Evolutionary conservation across 2,113 vertebrate genomes (phyloP).

Genomic region (Corydoras sp.): DNA sequence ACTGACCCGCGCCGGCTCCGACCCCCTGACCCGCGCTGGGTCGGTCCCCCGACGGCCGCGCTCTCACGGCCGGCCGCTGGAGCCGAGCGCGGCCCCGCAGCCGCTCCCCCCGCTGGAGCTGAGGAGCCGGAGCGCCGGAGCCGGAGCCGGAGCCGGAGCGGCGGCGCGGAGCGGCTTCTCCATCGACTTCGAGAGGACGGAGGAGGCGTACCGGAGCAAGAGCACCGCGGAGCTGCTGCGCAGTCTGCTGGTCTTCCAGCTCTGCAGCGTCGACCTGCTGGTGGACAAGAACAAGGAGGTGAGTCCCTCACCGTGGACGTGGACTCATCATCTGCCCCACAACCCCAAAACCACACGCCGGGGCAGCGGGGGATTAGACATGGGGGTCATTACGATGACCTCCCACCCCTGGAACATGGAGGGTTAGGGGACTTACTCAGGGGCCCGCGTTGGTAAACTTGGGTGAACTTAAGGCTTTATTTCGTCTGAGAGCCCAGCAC

Average conservation of each 20-base stretch:
- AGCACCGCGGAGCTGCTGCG: slow-evolving; percentile 67
- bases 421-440: too few species aligned
- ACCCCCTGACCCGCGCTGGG: slow-evolving; percentile 12
- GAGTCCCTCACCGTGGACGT: slow-evolving; percentile 9
- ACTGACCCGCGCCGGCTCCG: slow-evolving; percentile 37
- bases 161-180: slow-evolving; percentile 18
- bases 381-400: too few species aligned
- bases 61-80: slow-evolving; percentile 38
- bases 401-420: too few species aligned
- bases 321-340: too few species aligned
- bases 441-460: too few species aligned
- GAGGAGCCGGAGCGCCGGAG: not conserved
- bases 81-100: slow-evolving; percentile 12
- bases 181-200: slow-evolving; percentile 62
- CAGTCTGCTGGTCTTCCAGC: slow-evolving; percentile 68
- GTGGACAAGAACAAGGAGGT: slow-evolving; percentile 70
- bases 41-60: slow-evolving; percentile 40
- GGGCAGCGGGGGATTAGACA: too few species aligned
- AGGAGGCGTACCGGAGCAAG: slow-evolving; percentile 74
- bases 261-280: slow-evolving; percentile 63
- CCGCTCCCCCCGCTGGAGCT: slow-evolving; percentile 21
- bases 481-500: too few species aligned
- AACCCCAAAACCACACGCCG: too few species aligned
- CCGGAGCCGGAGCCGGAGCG: not conserved
- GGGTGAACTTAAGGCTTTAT: too few species aligned